These are phyloP conservation scores for Percopsis transmontana DNA, from an alignment of 2,113 vertebrate genomes.

Conservation along the genomic window DNA sequence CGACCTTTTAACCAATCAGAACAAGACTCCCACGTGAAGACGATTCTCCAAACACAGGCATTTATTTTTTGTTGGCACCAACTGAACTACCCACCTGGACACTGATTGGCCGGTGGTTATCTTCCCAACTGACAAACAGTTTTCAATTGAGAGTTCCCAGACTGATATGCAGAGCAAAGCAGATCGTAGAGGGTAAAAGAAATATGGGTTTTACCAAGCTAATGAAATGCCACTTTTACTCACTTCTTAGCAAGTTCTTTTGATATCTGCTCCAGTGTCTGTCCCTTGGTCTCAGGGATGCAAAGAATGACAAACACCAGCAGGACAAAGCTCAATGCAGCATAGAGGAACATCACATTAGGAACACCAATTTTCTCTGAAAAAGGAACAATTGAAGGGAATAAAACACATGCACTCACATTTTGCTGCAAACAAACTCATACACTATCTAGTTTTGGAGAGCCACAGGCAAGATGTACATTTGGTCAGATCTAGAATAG, in stretches of 20 bases:
- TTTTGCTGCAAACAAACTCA: not conserved
- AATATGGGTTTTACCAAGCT: too few relatives aligned
- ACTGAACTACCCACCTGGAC: too few relatives aligned
- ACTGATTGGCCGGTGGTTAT: too few relatives aligned
- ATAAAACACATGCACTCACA: not conserved
- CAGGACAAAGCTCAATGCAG: constrained; percentile 86
- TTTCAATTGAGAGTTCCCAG: too few relatives aligned
- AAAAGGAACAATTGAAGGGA: constrained; percentile 30
- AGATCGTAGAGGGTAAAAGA: too few relatives aligned
- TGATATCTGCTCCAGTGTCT: constrained; percentile 92
- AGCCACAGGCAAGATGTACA: too few relatives aligned
- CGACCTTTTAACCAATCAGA: not conserved
- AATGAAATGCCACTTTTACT: constrained; percentile 48
- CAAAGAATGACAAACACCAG: constrained; percentile 87
- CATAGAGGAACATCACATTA: constrained; percentile 89
- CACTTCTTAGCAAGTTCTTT: constrained; percentile 89
- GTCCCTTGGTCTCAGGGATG: constrained; percentile 91
- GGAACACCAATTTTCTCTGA: constrained; percentile 87
- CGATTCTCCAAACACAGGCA: too few relatives aligned
- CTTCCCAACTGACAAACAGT: too few relatives aligned
- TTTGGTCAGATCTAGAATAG: too few relatives aligned
- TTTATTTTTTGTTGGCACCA: too few relatives aligned
- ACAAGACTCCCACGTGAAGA: not conserved
- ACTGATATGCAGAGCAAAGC: too few relatives aligned
- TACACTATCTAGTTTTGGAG: too few relatives aligned